Conservation (phyloP, 2,113 vertebrate genomes). For the Brachirus orientalis region DNA sequence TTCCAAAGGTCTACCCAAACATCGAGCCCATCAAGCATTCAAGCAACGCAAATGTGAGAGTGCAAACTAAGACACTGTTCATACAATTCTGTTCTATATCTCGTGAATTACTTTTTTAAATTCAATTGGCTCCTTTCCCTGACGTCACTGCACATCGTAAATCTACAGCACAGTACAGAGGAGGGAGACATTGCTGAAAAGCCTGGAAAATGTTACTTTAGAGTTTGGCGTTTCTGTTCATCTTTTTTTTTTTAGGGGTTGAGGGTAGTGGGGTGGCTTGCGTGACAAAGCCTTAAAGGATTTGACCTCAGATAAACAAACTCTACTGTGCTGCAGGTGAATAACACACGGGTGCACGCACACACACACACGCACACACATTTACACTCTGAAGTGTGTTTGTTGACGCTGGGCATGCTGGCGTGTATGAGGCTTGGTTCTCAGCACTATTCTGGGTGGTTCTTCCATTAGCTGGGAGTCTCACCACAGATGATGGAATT, state of each 20-base stretch:
- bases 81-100: no score
- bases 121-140: neutral
- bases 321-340: slow-evolving; percentile 16
- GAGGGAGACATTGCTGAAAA: neutral
- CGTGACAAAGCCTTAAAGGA: slow-evolving; percentile 54
- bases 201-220: neutral
- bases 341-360: slow-evolving; percentile 37
- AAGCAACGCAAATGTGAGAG: no score
- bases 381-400: slow-evolving; percentile 32
- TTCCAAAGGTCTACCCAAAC: no score
- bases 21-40: no score
- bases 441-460: slow-evolving; percentile 49
- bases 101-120: no score
- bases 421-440: slow-evolving; percentile 43
- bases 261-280: neutral
- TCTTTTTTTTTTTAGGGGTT: neutral
- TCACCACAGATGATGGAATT: slow-evolving; percentile 41
- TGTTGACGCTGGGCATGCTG: slow-evolving; percentile 63
- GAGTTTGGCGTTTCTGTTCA: neutral
- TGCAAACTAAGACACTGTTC: no score
- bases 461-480: slow-evolving; percentile 28
- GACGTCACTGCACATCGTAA: neutral
- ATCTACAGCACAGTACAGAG: neutral
- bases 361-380: slow-evolving; percentile 18
- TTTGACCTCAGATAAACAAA: slow-evolving; percentile 67